These are phyloP conservation scores for Rhynchopsitta pachyrhyncha DNA, from an alignment of 2,113 vertebrate genomes.

Conservation along the genomic window DNA sequence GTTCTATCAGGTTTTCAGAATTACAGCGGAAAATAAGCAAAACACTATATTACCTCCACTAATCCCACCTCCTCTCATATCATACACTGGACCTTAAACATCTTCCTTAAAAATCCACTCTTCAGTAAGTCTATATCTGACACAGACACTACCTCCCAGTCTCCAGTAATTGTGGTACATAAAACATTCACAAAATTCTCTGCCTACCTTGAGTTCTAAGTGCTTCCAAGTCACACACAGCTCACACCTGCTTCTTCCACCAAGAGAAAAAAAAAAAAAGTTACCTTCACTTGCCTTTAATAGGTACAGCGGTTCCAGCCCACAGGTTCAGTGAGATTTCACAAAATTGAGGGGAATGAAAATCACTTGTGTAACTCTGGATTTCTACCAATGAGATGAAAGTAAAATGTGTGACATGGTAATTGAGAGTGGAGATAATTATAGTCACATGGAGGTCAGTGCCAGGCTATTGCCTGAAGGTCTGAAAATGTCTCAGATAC, in stretches of 20 bases:
- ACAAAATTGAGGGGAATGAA: neutral
- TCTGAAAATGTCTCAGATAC: neutral
- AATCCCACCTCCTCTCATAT: accelerated
- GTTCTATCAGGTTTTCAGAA: neutral
- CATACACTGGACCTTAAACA: neutral
- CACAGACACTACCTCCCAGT: accelerated
- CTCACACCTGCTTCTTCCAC: accelerated
- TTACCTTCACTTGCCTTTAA: neutral
- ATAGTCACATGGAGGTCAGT: neutral
- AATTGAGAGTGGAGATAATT: neutral
- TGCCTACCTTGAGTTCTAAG: accelerated
- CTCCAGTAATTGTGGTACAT: accelerated
- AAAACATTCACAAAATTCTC: accelerated
- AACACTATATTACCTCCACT: neutral
- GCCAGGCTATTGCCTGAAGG: neutral
- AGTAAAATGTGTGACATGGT: accelerated
- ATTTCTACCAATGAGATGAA: neutral
- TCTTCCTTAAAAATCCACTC: neutral
- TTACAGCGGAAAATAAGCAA: neutral
- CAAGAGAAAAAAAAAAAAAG: no score
- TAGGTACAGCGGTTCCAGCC: neutral
- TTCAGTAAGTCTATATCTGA: neutral
- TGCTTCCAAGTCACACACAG: accelerated
- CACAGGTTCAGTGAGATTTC: neutral
- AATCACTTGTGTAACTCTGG: neutral